Conservation (phyloP, 1,140 invertebrate species). For the Formica exsecta region DNA sequence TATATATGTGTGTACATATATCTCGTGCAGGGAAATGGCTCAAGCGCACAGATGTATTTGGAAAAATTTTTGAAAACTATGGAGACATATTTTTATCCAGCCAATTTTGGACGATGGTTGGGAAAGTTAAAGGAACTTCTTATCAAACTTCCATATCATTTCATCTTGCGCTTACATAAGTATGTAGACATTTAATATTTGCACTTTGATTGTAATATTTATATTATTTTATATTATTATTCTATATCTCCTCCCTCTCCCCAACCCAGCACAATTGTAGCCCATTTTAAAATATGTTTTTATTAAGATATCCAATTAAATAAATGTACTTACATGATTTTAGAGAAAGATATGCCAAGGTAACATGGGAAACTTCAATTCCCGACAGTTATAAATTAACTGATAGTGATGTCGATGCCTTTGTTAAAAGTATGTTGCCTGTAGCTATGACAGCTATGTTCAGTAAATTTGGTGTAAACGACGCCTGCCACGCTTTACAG, state of each 20-base stretch:
- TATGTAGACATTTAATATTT: slow-evolving; percentile 72
- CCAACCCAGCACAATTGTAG: not conserved
- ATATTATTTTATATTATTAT: not conserved
- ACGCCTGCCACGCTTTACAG: slow-evolving; percentile 91
- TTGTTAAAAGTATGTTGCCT: slow-evolving; percentile 92
- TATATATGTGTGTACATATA: slow-evolving; percentile 3
- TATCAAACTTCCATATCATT: slow-evolving; percentile 88
- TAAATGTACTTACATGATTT: not conserved
- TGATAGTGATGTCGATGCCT: slow-evolving; percentile 93
- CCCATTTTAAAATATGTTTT: slow-evolving; percentile 11
- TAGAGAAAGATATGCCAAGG: slow-evolving; percentile 89
- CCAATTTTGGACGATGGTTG: slow-evolving; percentile 94
- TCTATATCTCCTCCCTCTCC: not conserved
- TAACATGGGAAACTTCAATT: slow-evolving; percentile 90
- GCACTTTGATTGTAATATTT: not conserved
- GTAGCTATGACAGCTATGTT: slow-evolving; percentile 92
- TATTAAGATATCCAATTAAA: not conserved
- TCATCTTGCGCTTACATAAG: slow-evolving; percentile 88
- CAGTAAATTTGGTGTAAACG: slow-evolving; percentile 89
- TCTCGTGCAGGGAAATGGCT: slow-evolving; percentile 86
- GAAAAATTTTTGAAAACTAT: slow-evolving; percentile 93
- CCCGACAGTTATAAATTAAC: slow-evolving; percentile 91
- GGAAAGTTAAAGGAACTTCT: slow-evolving; percentile 89
- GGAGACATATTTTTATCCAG: slow-evolving; percentile 96
- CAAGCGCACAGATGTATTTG: slow-evolving; percentile 90